These are phyloP conservation scores for Quadriops clusia DNA, from an alignment of 2,888 invertebrate species.

Conservation along the genomic window DNA sequence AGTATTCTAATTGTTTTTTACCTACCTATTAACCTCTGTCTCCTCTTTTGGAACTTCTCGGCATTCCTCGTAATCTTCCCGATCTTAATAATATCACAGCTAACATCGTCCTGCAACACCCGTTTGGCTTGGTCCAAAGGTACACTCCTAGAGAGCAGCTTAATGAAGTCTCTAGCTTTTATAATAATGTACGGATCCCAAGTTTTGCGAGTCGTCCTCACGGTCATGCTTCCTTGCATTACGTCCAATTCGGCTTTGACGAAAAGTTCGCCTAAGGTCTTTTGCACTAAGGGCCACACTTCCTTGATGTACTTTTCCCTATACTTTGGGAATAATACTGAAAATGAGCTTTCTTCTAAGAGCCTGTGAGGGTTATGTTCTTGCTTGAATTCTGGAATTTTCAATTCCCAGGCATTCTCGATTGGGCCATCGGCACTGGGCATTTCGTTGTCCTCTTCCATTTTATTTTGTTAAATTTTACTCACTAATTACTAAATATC, in stretches of 20 bases:
- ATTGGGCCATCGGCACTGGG: constrained; percentile 44
- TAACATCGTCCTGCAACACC: constrained; percentile 78
- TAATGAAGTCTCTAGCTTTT: constrained; percentile 92
- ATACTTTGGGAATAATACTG: constrained; percentile 93
- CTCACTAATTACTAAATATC: no score
- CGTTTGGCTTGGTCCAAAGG: constrained; percentile 90
- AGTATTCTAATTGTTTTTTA: no score
- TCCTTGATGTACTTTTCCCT: constrained; percentile 90
- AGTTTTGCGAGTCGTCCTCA: constrained; percentile 88
- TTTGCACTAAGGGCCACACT: constrained; percentile 91
- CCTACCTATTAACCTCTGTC: constrained; percentile 87
- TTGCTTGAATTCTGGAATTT: constrained; percentile 76
- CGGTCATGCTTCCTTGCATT: constrained; percentile 89
- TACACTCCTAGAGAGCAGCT: constrained; percentile 87
- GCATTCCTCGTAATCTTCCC: constrained; percentile 79
- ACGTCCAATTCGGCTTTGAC: constrained; percentile 83
- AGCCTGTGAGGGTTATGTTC: constrained; percentile 84
- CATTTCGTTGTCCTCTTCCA: constrained; percentile 34
- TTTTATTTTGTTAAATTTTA: no score
- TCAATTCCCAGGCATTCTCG: constrained; percentile 76
- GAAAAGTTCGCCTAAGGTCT: constrained; percentile 64
- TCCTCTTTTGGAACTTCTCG: constrained; percentile 88
- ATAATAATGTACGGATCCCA: constrained; percentile 98
- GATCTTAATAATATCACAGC: constrained; percentile 95
- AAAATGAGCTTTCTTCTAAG: constrained; percentile 89